Base-by-base conservation (phyloP, 2,113 vertebrate species). In the Damaliscus lunatus region DNA sequence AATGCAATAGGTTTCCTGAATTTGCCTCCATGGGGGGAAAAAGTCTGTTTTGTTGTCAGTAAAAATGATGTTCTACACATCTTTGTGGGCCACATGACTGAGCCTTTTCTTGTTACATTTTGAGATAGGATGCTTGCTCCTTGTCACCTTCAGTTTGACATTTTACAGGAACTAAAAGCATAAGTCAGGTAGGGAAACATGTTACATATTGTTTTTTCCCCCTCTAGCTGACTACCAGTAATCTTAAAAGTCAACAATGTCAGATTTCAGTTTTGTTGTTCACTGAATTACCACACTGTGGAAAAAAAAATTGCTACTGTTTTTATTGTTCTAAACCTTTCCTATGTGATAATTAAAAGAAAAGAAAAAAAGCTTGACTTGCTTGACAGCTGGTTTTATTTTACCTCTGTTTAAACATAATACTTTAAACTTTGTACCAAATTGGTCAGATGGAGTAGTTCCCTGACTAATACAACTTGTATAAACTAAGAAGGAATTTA, bases 241-340 rank as follows among this genome's bases (percentile, higher is more conserved):
- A 98, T 98, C 97, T 98, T 97, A 98, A 98, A 97, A 98, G 2
- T 98, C 97, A 98, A 98, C 97, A 98, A 96, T 95, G 95, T 98
- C 97, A 98, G 95, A 95, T 98, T 98, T 98, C 98, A 98, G 78
- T 98, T 98, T 97, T 96, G 48, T 88, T 71, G 82, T 78, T 97
- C 97, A 89, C 46, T 97, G 98, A 98, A 98, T 99, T 98, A 98
- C 84, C 96, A 88, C 46, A 55, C 48, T 52, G 55, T 60, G 53
- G 71, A 3, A 23, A 48, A 80, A 83, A 27, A 29, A 60, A 46
- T 97, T 33, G 88, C 80, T 17, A 40, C 74, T 71, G 60, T 15
- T 90, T 97, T 97, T 98, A 87, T 92, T 97, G n/a, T 96, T 98
- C 48, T 97, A 96, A 96, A 97, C 94, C 9, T 94, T 97, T 97